Base-by-base conservation (phyloP, 2,797 vertebrate species). In the Microhierax caerulescens region DNA sequence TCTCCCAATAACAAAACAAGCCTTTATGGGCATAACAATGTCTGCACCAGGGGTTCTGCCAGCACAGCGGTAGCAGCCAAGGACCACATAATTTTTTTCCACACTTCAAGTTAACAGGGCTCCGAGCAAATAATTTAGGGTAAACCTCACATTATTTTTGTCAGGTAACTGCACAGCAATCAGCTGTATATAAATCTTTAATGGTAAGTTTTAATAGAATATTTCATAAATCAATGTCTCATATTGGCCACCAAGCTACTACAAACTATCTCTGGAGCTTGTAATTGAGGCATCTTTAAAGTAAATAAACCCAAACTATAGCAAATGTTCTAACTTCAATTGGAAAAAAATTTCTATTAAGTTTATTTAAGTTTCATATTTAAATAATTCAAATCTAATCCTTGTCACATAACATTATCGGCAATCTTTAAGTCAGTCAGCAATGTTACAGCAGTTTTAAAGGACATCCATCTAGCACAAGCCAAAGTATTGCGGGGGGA, bases 401-500 rank as follows among this genome's bases (percentile, higher is more conserved):
- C 56, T 13, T 50, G 11, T 60, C 75, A 50, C 5, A 34, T 28
- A 17, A 4, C 3, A 0, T 51, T 80, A 48, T 61, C 43, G 76
- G 36, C 11, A 32, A 57, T 24, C 85, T 72, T 76, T 15, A 72
- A 75, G 5, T 28, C 78, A 64, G 9, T 45, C 64, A 57, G 32
- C 21, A 68, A 16, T 7, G 2, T 51, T 67, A 61, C 2, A 74
- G 16, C 36, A 24, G n/a, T 70, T 90, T 89, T 60, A 53, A 64
- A 78, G 39, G 48, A 56, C 8, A 77, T 53, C 13, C 19, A 37
- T 43, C 45, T 53, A 56, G 10, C 16, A 77, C 21, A 93, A 74
- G 22, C 22, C 4, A 54, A 10, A 65, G 10, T 39, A 47, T 16
- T 19, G 1, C 3, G 3, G 2, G 3, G 3, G 2, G 1, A 39